phyloP scores from a whole-genome alignment of 2,888 invertebrate genomes.

The Neoaliturus tenellus region DNA sequence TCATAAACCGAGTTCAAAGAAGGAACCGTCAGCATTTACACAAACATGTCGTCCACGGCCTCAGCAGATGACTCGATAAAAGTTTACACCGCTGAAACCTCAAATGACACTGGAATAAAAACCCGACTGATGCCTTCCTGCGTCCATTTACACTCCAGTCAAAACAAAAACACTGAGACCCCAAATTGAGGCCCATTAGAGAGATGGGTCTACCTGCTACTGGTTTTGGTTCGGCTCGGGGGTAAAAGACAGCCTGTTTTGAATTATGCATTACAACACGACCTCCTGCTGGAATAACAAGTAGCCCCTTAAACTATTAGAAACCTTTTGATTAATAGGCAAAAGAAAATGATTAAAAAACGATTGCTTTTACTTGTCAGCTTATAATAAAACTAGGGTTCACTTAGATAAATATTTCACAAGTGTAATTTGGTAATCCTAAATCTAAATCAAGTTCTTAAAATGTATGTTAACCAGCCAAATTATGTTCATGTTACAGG shows the following conservation, averaged over 20 bases:
- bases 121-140: constrained; percentile 3
- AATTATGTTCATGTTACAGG: too few relatives aligned
- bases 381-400: too few relatives aligned
- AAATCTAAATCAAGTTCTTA: too few relatives aligned
- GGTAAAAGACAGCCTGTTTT: not conserved
- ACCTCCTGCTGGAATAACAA: not conserved
- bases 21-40: not conserved
- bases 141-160: constrained; percentile 16
- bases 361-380: too few relatives aligned
- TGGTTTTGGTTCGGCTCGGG: constrained; percentile 1
- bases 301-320: not conserved
- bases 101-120: constrained; percentile 17
- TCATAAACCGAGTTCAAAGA: not conserved
- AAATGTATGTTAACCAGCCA: too few relatives aligned
- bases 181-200: constrained; percentile 13
- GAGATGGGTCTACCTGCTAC: constrained; percentile 21
- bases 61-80: not conserved
- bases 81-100: constrained; percentile 6
- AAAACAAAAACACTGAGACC: constrained; percentile 5
- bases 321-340: not conserved
- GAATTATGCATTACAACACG: constrained; percentile 2
- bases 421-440: too few relatives aligned
- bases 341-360: too few relatives aligned
- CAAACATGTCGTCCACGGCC: not conserved
- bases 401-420: too few relatives aligned